Conservation (phyloP, 2,888 invertebrate genomes). For the Dexiosoma caninum region DNA sequence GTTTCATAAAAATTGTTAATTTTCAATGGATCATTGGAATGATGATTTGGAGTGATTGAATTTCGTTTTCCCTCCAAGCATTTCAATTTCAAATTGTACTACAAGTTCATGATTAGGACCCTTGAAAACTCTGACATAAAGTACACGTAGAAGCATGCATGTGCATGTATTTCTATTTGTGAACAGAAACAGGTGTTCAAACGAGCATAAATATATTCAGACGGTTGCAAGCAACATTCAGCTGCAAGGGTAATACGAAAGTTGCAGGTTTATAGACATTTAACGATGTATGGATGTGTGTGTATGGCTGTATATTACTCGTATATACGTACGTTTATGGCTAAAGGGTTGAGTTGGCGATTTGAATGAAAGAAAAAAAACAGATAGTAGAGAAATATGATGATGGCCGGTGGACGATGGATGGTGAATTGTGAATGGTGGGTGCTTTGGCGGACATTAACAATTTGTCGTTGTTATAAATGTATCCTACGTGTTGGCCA, state of each 20-base stretch:
- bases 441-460: conserved; percentile 60
- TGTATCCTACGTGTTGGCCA: conserved; percentile 62
- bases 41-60: background rate
- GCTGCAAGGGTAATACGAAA: background rate
- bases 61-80: background rate
- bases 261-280: background rate
- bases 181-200: background rate
- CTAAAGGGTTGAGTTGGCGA: background rate
- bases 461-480: conserved; percentile 64
- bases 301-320: background rate
- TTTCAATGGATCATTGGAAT: background rate
- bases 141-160: background rate
- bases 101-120: conserved; percentile 16
- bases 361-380: background rate
- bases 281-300: background rate
- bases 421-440: background rate
- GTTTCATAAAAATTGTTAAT: too few relatives aligned
- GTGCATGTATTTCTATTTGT: background rate
- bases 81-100: conserved; percentile 3
- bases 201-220: background rate
- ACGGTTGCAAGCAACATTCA: background rate
- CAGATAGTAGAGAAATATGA: background rate
- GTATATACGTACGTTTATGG: background rate
- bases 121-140: conserved; percentile 21
- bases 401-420: background rate